Conservation (phyloP, 1,140 invertebrate genomes). For the Diprion similis region DNA sequence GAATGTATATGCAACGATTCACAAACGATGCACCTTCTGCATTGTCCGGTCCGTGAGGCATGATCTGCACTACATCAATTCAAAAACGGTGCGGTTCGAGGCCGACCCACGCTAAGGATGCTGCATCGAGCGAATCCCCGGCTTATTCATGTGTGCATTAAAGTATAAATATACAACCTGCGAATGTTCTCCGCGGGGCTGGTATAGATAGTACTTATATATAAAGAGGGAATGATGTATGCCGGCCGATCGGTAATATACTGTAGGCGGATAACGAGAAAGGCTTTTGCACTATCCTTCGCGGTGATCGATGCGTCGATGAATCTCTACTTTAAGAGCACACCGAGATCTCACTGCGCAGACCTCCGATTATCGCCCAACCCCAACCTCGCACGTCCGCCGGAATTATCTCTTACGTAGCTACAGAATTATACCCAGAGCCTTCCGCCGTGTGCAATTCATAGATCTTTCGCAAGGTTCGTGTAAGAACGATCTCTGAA, state of each 20-base stretch:
- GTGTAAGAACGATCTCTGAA: not conserved
- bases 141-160: slow-evolving; percentile 6
- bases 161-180: slow-evolving; percentile 41
- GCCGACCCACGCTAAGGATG: slow-evolving; percentile 7
- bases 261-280: slow-evolving; percentile 60
- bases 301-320: slow-evolving; percentile 48
- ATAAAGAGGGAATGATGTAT: slow-evolving; percentile 58
- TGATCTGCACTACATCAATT: slow-evolving; percentile 54
- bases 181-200: slow-evolving; percentile 54
- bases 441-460: no score
- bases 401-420: not conserved
- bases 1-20: no score
- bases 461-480: no score
- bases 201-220: slow-evolving; percentile 53
- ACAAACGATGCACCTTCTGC: slow-evolving; percentile 17
- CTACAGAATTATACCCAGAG: not conserved
- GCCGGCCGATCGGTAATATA: slow-evolving; percentile 57
- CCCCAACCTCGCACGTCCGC: no score
- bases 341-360: no score
- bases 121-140: not conserved
- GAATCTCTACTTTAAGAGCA: slow-evolving; percentile 38
- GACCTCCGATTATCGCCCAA: no score
- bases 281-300: slow-evolving; percentile 40
- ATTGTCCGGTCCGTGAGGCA: slow-evolving; percentile 42
- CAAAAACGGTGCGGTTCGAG: slow-evolving; percentile 31